Percentiles rank a stretch among this genome's conserved stretches.
These are phyloP conservation scores for Sterrhoptilus dennistouni DNA, from an alignment of 2,113 vertebrate species.

Conservation along the genomic window DNA sequence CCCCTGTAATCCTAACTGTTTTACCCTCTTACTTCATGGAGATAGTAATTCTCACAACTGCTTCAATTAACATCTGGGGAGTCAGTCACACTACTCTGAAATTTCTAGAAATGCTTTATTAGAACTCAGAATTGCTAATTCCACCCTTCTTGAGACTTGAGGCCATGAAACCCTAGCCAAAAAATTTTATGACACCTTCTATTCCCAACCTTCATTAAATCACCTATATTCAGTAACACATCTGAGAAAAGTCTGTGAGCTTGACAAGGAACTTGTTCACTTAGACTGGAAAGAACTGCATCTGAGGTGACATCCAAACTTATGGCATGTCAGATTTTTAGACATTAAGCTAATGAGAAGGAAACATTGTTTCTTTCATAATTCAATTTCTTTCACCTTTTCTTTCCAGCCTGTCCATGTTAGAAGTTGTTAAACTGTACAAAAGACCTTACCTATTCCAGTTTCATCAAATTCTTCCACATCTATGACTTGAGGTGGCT, in stretches of 20 bases:
- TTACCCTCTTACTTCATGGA: not conserved
- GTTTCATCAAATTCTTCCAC: slow-evolving; percentile 85
- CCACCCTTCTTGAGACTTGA: not conserved
- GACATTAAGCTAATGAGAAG: not conserved
- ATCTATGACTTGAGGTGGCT: slow-evolving; percentile 81
- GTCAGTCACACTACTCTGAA: not conserved
- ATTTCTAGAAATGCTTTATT: not conserved
- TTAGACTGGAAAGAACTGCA: not conserved
- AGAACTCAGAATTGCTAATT: not conserved
- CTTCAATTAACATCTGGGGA: not conserved
- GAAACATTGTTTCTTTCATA: not conserved
- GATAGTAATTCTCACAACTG: not conserved
- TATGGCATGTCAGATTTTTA: not conserved
- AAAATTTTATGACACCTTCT: not conserved
- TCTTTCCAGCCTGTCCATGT: not conserved
- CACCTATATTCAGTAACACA: not conserved
- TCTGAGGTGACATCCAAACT: not conserved
- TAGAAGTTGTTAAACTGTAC: not conserved
- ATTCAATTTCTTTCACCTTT: not conserved
- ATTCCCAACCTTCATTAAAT: not conserved
- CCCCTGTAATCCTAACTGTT: not conserved
- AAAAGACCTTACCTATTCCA: slow-evolving; percentile 66
- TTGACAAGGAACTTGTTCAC: not conserved
- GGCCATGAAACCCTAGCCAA: not conserved
- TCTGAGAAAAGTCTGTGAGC: not conserved